These are phyloP conservation scores for Drosophila orena DNA, from an alignment of 1,140 invertebrate genomes.

Conservation along the genomic window DNA sequence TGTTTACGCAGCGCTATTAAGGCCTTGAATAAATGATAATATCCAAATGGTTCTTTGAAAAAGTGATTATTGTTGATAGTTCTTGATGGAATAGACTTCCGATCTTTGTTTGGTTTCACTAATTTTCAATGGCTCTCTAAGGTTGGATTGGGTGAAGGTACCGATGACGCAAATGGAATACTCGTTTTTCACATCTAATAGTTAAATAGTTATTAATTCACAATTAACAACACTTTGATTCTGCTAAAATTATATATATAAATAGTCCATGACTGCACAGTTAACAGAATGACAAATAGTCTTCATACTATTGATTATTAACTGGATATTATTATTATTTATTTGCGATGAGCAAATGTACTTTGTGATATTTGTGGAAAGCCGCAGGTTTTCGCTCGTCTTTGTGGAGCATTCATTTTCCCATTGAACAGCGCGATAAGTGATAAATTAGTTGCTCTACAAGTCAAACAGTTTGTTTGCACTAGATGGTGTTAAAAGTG, in stretches of 20 bases:
- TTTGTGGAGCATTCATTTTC: conserved; percentile 19
- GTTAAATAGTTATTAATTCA: conserved; percentile 10
- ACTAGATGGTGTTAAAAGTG: conserved; percentile 33
- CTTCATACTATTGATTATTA: background rate
- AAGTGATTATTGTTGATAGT: conserved; percentile 16
- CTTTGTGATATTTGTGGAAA: conserved; percentile 34
- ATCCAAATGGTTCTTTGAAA: conserved; percentile 30
- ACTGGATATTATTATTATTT: conserved; percentile 19
- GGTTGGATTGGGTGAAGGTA: background rate
- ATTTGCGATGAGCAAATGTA: conserved; percentile 28
- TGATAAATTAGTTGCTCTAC: conserved; percentile 36
- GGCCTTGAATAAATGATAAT: conserved; percentile 22
- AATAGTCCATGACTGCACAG: conserved; percentile 13
- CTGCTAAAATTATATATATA: conserved; percentile 7
- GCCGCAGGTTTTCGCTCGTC: conserved; percentile 7
- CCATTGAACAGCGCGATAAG: conserved; percentile 38
- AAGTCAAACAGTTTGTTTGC: conserved; percentile 15
- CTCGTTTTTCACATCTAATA: conserved; percentile 4
- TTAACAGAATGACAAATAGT: background rate
- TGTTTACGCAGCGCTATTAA: conserved; percentile 32
- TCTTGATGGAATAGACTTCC: conserved; percentile 17
- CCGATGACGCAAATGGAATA: conserved; percentile 22
- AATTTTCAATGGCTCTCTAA: conserved; percentile 4
- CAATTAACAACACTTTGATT: background rate
- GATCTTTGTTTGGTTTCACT: conserved; percentile 9